These are phyloP conservation scores for Siniperca scherzeri DNA, from an alignment of 2,797 vertebrate species.

Conservation along the genomic window DNA sequence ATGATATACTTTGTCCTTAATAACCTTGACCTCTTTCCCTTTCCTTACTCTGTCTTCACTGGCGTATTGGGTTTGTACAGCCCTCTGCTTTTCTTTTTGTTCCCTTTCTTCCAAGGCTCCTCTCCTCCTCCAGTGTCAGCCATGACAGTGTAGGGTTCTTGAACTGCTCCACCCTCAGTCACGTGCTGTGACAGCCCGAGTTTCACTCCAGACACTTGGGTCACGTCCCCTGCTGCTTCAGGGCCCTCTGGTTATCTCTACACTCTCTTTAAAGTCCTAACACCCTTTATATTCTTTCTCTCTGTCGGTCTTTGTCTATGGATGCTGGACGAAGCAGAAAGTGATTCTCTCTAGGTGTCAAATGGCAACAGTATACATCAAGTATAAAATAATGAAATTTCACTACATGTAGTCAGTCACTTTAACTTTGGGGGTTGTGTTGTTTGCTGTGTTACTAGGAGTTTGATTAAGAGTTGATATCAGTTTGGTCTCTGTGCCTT, in stretches of 20 bases:
- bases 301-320: slow-evolving; percentile 15
- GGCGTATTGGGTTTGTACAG: slow-evolving; percentile 19
- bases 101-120: slow-evolving; percentile 16
- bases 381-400: slow-evolving; percentile 20
- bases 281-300: slow-evolving; percentile 37
- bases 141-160: slow-evolving; percentile 44
- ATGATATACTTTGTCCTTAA: slow-evolving; percentile 40
- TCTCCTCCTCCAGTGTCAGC: slow-evolving; percentile 44
- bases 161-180: slow-evolving; percentile 52
- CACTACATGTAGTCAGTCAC: background rate
- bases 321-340: slow-evolving; percentile 37
- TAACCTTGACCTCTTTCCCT: slow-evolving; percentile 62
- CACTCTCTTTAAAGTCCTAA: slow-evolving; percentile 14
- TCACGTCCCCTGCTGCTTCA: slow-evolving; percentile 60
- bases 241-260: slow-evolving; percentile 48
- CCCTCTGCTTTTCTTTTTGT: slow-evolving; percentile 36
- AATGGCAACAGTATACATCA: slow-evolving; percentile 15
- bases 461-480: too few species aligned
- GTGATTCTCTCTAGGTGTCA: slow-evolving; percentile 33
- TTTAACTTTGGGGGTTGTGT: too few species aligned
- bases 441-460: background rate
- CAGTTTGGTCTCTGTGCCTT: background rate
- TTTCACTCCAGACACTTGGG: slow-evolving; percentile 56
- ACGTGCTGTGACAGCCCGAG: slow-evolving; percentile 22
- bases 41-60: slow-evolving; percentile 19